These are phyloP conservation scores for Pogonophryne albipinna DNA, from an alignment of 2,797 vertebrate genomes.

Conservation along the genomic window DNA sequence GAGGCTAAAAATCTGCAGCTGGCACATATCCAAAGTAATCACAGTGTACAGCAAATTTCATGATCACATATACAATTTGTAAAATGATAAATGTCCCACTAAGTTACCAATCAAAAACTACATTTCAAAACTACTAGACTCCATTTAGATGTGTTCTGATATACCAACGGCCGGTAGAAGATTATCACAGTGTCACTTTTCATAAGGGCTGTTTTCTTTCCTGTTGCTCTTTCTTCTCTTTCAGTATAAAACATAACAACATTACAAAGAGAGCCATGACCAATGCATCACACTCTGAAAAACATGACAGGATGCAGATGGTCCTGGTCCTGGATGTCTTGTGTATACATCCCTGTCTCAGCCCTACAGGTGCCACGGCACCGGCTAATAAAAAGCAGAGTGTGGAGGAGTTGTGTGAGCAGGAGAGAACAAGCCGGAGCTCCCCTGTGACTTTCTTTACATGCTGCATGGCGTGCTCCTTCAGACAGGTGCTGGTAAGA, in stretches of 20 bases:
- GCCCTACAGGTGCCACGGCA: constrained; percentile 80
- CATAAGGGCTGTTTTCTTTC: constrained; percentile 76
- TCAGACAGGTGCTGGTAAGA: constrained; percentile 41
- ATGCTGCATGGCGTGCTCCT: constrained; percentile 27
- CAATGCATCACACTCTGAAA: constrained; percentile 79
- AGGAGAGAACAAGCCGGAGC: constrained; percentile 40
- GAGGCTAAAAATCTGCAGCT: not conserved
- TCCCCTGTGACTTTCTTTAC: constrained; percentile 58
- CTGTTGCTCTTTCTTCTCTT: constrained; percentile 75
- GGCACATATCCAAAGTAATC: not conserved
- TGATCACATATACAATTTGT: too few relatives aligned
- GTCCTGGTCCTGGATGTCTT: constrained; percentile 75
- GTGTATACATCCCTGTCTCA: constrained; percentile 59
- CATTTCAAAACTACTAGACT: constrained; percentile 37
- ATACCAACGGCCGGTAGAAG: constrained; percentile 15
- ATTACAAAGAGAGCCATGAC: constrained; percentile 74
- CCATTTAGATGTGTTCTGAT: constrained; percentile 29
- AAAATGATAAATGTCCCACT: constrained; percentile 8
- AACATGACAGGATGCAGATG: constrained; percentile 75
- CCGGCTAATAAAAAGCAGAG: constrained; percentile 76
- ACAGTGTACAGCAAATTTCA: not conserved
- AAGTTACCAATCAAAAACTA: constrained; percentile 13
- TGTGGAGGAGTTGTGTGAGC: constrained; percentile 34
- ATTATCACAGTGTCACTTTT: constrained; percentile 56
- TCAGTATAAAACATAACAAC: constrained; percentile 78